Evolutionary conservation across 2,888 invertebrate species (phyloP), one percentile per base, ranked within the genome.

Genomic region (Orgyia antiqua): DNA sequence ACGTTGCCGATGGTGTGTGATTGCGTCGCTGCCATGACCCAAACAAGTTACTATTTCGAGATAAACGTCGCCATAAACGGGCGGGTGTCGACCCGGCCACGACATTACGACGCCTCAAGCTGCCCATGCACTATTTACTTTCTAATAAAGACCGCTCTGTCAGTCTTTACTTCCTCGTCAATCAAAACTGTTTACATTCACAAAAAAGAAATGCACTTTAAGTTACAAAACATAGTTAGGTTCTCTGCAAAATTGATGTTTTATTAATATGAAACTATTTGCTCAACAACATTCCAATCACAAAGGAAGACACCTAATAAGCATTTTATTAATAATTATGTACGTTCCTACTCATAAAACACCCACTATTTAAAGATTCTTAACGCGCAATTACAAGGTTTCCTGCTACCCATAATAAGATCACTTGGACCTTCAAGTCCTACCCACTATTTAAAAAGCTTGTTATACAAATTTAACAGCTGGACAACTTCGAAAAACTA

Each of bases 11-110:
- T 75, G 72, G 68, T 66, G 68, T 73, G 65, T 69, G 74, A 78
- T 77, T 79, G 73, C 77, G 74, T 71, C 63, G 70, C 54, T 58
- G 64, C 59, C 67, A 64, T 74, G 77, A 74, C 71, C 77, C 73
- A 76, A 82, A 82, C 84, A 74, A 75, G 79, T 78, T 77, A 71
- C 82, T 86, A 80, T 84, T 82, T 83, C 71, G 77, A 83, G 80
- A 80, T 83, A 82, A 80, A 75, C 72, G 70, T 64, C 55, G 62
- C 83, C 84, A 77, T 84, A 86, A 82, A 80, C 71, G 80, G 74
- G 51, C 49, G 62, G 57, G 60, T 51, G 67, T 57, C 63, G 60
- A 58, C 62, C 63, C 66, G 40, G 47, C 52, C 64, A 55, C 59
- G 56, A 51, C 55, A 48, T 58, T 48, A 49, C 56, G 59, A 53